Base-by-base conservation (phyloP, 2,797 vertebrate species). In the Phataginus tetradactyla region DNA sequence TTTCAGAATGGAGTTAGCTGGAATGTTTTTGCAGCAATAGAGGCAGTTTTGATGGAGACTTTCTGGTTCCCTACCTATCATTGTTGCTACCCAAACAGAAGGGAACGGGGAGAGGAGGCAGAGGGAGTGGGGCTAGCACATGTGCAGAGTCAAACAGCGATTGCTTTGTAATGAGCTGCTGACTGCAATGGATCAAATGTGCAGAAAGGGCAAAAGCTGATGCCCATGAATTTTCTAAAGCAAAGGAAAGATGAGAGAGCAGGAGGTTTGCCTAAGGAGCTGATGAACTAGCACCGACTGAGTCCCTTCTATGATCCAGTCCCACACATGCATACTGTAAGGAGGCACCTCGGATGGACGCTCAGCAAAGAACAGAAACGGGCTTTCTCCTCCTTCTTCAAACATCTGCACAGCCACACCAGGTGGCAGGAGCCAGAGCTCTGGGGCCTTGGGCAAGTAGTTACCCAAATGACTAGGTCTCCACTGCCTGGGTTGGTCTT, bases 1-100 rank as follows among this genome's bases (percentile, higher is more conserved):
- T 78, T 95, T 80, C n/a, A 75, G 51, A 84, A 83, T 27, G 55
- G 51, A 42, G 37, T 51, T 37, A 42, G 37, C 34, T 89, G 23
- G 18, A 64, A 71, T 8, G 3, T 8, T 63, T 80, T 21, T 74
- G 20, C n/a, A 87, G 61, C 57, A 85, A 39, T 1, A 63, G 7
- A 79, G 27, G n/a, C 15, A 12, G 39, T 66, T 20, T 4, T 37
- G 75, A 68, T 34, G 25, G 69, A 59, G 63, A 61, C 74, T 3
- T 51, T 55, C 27, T 3, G 3, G 37, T 34, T 86, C 86, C 86
- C 74, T 15, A n/a, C 6, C 18, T n/a, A 17, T 57, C 13, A 20
- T 0, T 49, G 29, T 10, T 55, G 25, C n/a, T 80, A 3, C 51
- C 75, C 32, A 55, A 53, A 79, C 7, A 5, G 39, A 34, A 23